Evolutionary conservation across 2,888 invertebrate species (phyloP).

Genomic region (Morpho achilles): DNA sequence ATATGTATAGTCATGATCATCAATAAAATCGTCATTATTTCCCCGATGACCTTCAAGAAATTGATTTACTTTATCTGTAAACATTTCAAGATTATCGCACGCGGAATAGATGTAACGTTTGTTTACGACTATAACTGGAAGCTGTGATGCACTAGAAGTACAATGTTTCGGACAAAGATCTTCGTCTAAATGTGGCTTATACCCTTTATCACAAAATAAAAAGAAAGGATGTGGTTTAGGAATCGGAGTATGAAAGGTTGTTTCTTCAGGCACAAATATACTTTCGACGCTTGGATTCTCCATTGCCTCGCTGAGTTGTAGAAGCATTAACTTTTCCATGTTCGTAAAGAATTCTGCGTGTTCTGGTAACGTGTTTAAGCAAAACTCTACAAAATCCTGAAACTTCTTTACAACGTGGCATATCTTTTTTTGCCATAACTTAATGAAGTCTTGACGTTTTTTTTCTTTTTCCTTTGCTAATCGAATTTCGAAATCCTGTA

Average conservation of each 20-base stretch:
- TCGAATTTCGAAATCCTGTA: slow-evolving; percentile 50
- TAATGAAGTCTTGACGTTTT: slow-evolving; percentile 42
- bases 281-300: slow-evolving; percentile 49
- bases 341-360: slow-evolving; percentile 67
- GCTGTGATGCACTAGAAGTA: slow-evolving; percentile 50
- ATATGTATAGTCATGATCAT: slow-evolving; percentile 45
- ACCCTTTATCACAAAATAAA: slow-evolving; percentile 55
- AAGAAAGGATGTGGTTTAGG: slow-evolving; percentile 56
- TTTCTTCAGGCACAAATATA: slow-evolving; percentile 46
- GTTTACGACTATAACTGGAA: slow-evolving; percentile 62
- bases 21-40: slow-evolving; percentile 44
- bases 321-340: slow-evolving; percentile 63
- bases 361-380: slow-evolving; percentile 55
- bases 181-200: slow-evolving; percentile 45
- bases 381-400: slow-evolving; percentile 59
- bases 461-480: slow-evolving; percentile 45
- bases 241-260: slow-evolving; percentile 40
- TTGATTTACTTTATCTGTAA: slow-evolving; percentile 49
- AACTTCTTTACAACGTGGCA: slow-evolving; percentile 62
- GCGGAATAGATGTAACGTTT: slow-evolving; percentile 59
- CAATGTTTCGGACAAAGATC: slow-evolving; percentile 54
- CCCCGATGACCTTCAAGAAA: slow-evolving; percentile 46
- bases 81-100: slow-evolving; percentile 58
- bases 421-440: slow-evolving; percentile 59
- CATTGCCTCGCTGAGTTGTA: slow-evolving; percentile 54